phyloP scores from a whole-genome alignment of 2,888 invertebrate species.

The Cantharis lateralis region DNA sequence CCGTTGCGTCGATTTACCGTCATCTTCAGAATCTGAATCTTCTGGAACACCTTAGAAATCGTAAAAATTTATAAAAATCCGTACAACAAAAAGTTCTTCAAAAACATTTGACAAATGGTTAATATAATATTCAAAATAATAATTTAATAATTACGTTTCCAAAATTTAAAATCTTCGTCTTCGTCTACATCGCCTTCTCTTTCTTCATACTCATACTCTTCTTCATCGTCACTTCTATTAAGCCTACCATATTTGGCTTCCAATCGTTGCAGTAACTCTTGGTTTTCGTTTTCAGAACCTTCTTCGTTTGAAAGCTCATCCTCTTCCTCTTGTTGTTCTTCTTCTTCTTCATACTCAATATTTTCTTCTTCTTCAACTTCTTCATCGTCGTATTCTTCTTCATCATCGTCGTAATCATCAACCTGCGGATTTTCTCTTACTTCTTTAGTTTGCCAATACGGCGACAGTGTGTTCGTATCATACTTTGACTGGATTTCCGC shows the following conservation, averaged over 20 bases:
- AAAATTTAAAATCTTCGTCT: conserved; percentile 44
- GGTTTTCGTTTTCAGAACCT: conserved; percentile 54
- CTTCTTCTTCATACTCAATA: conserved; percentile 43
- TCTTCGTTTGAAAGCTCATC: conserved; percentile 24
- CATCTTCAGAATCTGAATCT: conserved; percentile 38
- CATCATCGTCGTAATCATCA: conserved; percentile 55
- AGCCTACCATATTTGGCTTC: conserved; percentile 77
- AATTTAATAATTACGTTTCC: conserved; percentile 52
- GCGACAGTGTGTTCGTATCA: conserved; percentile 44
- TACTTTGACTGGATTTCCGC: conserved; percentile 51
- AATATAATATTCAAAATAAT: conserved; percentile 5
- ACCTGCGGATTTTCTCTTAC: conserved; percentile 46
- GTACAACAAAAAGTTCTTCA: conserved; percentile 3
- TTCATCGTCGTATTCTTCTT: conserved; percentile 59
- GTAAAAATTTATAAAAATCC: background rate
- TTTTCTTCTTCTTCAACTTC: conserved; percentile 57
- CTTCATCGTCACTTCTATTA: conserved; percentile 54
- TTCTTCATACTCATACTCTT: conserved; percentile 54
- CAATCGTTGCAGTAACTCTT: conserved; percentile 69
- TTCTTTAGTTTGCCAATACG: conserved; percentile 45
- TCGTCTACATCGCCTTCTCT: conserved; percentile 46
- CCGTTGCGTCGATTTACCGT: conserved; percentile 36
- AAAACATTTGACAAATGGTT: conserved; percentile 26
- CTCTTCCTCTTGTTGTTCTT: conserved; percentile 9
- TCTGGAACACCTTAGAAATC: conserved; percentile 39